phyloP scores from a whole-genome alignment of 2,797 vertebrate species.

The Cebuella pygmaea region DNA sequence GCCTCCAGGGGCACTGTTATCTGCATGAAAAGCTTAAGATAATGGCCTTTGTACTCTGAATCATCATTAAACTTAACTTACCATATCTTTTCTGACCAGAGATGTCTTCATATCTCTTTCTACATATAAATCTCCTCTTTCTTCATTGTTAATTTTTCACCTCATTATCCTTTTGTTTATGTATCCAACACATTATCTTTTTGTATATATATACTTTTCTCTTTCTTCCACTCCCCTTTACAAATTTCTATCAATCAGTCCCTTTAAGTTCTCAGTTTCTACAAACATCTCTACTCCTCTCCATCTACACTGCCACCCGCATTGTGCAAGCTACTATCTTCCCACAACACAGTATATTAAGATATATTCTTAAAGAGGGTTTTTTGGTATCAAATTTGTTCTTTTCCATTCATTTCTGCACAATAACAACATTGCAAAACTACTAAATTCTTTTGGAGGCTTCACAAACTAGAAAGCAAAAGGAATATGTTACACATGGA shows the following conservation, averaged over 20 bases:
- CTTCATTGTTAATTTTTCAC: neutral
- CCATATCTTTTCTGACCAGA: neutral
- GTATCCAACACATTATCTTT: neutral
- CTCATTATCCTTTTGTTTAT: neutral
- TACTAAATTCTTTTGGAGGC: neutral
- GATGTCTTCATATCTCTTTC: neutral
- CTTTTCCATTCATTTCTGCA: neutral
- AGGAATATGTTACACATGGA: neutral
- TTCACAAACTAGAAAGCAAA: neutral
- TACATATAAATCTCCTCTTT: neutral
- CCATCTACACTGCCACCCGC: neutral
- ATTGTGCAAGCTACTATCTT: neutral
- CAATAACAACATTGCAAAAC: neutral
- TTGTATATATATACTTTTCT: neutral
- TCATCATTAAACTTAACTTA: neutral
- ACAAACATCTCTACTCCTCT: neutral
- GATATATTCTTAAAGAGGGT: neutral
- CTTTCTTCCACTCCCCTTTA: neutral
- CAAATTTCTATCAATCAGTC: neutral
- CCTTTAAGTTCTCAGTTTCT: neutral
- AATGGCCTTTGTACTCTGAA: neutral
- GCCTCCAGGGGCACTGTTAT: neutral
- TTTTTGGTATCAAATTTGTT: neutral
- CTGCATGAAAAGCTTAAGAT: neutral
- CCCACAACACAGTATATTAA: neutral